Evolutionary conservation across 2,888 invertebrate genomes (phyloP).

Genomic region (Leucophora obtusa): DNA sequence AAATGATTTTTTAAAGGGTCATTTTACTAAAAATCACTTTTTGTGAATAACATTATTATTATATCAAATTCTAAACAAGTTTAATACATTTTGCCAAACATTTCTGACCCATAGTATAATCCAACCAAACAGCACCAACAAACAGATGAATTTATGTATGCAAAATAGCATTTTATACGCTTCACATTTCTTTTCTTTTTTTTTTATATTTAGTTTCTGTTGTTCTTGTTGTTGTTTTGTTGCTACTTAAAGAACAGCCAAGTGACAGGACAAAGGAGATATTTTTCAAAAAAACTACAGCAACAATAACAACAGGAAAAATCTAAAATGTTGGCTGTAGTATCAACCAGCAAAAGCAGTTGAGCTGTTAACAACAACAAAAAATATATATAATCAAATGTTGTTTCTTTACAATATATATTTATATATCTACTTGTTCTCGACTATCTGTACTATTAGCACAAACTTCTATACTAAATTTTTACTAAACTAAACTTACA

Average conservation of each 20-base stretch:
- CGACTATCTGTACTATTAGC: neutral
- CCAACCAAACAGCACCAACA: conserved; percentile 24
- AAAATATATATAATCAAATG: conserved; percentile 49
- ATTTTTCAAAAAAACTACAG: conserved; percentile 69
- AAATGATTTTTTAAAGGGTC: no score
- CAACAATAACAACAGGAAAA: conserved; percentile 47
- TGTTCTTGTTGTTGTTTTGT: conserved; percentile 22
- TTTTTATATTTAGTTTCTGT: neutral
- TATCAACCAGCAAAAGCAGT: conserved; percentile 22
- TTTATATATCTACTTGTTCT: neutral
- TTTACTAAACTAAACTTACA: conserved; percentile 41
- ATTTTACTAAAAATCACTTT: no score
- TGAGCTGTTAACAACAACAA: conserved; percentile 45
- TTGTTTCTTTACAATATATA: conserved; percentile 2
- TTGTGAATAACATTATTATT: no score
- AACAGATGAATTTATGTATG: conserved; percentile 69
- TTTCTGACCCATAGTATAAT: conserved; percentile 8
- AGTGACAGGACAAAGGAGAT: conserved; percentile 77
- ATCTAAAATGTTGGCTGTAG: conserved; percentile 20
- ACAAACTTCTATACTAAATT: conserved; percentile 14
- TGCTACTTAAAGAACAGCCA: conserved; percentile 63
- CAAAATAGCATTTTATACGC: conserved; percentile 67
- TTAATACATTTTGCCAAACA: no score
- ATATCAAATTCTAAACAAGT: no score
- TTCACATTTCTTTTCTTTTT: conserved; percentile 50